Base-by-base conservation (phyloP, 2,113 vertebrate genomes). In the Dermatemys mawii region DNA sequence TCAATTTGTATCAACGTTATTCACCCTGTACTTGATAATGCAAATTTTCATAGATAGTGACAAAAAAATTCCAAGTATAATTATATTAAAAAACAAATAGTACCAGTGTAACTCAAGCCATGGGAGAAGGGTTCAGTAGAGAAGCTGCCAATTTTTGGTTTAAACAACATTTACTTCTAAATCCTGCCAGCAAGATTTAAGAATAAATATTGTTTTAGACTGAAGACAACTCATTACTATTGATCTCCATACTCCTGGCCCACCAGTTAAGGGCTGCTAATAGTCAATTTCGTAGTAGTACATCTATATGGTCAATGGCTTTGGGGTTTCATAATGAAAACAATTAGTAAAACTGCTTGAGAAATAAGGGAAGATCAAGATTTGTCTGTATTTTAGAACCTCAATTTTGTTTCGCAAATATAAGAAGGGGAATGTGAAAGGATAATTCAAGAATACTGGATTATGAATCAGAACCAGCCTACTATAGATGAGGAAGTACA, bases 121-220 rank as follows among this genome's bases (percentile, higher is more conserved):
- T 60, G 29, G 27, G 32, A 63, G 67, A 79, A 90, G 82, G 46
- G 26, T 88, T 50, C 38, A 5, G 13, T 35, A 63, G 0, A 63
- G 63, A 83, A 84, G 67, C 38, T 70, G 24, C 10, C 9, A 84
- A 38, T 2, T 60, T 57, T 49, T 83, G 1, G 63, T 55, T 88
- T 67, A 53, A 86, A 85, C 50, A 87, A 55, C 44, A 54, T 46
- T 86, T 44, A 41, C 80, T 83, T 83, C 57, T 54, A 84, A 92
- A 50, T 48, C 54, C 75, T 49, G 19, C 57, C n/a, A 35, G 19
- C 27, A 54, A 51, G 54, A 79, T 83, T 73, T 73, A 41, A 70
- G 67, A 41, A 38, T 41, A 38, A 73, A 38, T 41, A 73, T 38
- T 41, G 38, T 22, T 24, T 73, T 41, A 78, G 48, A 76, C 48